Conservation (phyloP, 2,888 invertebrate genomes). For the Leuctra nigra region DNA sequence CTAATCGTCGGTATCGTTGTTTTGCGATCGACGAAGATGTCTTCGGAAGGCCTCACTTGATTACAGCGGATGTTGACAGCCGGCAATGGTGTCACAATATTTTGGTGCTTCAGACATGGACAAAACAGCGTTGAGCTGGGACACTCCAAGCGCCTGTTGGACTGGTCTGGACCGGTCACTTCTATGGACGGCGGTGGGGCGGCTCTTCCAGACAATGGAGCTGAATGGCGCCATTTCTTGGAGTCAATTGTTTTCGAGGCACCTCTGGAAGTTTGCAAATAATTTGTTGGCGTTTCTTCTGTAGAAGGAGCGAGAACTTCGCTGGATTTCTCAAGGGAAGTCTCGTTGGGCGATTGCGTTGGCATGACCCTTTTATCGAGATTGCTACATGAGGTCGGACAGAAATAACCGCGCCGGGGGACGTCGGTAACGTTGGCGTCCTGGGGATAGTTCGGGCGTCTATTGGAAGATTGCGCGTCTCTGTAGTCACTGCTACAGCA, state of each 20-base stretch:
- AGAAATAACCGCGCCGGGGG: not conserved
- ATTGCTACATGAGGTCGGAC: not conserved
- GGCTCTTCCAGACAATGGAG: no score
- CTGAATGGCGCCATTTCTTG: not conserved
- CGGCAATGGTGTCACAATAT: not conserved
- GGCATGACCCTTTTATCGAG: not conserved
- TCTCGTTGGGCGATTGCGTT: not conserved
- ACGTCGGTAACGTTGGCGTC: not conserved
- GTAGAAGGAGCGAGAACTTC: not conserved
- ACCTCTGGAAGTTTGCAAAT: not conserved
- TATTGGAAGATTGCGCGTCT: not conserved
- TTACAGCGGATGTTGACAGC: constrained; percentile 14
- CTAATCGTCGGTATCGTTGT: not conserved
- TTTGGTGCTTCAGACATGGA: not conserved
- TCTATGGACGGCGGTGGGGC: no score
- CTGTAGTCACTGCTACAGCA: not conserved
- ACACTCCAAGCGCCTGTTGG: not conserved
- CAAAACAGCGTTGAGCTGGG: no score
- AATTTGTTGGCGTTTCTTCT: not conserved
- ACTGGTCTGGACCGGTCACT: not conserved
- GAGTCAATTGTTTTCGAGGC: not conserved
- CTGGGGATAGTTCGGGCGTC: not conserved
- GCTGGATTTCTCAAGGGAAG: not conserved
- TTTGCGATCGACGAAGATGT: not conserved
- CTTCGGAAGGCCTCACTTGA: constrained; percentile 20